phyloP scores from a whole-genome alignment of 2,113 vertebrate genomes.

The Sinocyclocheilus grahami region DNA sequence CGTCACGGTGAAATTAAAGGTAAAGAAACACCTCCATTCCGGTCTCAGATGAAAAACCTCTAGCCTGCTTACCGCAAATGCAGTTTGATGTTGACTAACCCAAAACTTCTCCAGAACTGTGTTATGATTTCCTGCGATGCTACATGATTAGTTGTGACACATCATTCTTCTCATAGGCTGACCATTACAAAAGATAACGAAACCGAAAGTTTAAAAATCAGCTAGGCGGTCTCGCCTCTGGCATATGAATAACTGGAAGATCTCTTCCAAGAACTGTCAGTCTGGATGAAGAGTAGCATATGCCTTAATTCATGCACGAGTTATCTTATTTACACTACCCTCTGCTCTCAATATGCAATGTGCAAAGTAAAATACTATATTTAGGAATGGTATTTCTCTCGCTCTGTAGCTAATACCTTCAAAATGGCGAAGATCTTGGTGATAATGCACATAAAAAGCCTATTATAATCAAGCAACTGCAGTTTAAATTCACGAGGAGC shows the following conservation, averaged over 20 bases:
- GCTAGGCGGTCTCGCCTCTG: background rate
- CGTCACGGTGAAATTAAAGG: background rate
- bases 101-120: background rate
- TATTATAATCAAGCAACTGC: background rate
- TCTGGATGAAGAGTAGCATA: background rate
- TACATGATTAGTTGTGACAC: background rate
- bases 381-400: background rate
- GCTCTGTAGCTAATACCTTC: background rate
- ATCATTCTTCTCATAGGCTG: background rate
- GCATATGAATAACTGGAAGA: background rate
- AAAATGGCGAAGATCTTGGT: background rate
- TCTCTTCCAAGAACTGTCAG: background rate
- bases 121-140: background rate
- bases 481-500: background rate
- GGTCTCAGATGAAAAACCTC: background rate
- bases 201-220: slow-evolving; percentile 28
- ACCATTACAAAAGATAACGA: background rate
- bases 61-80: background rate
- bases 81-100: background rate
- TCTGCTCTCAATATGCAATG: too few species aligned
- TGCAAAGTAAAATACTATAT: background rate
- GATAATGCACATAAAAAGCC: background rate
- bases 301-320: background rate
- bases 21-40: background rate
- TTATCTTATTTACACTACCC: background rate